Evolutionary conservation across 2,113 vertebrate genomes (phyloP).

Genomic region (Oophaga pumilio): DNA sequence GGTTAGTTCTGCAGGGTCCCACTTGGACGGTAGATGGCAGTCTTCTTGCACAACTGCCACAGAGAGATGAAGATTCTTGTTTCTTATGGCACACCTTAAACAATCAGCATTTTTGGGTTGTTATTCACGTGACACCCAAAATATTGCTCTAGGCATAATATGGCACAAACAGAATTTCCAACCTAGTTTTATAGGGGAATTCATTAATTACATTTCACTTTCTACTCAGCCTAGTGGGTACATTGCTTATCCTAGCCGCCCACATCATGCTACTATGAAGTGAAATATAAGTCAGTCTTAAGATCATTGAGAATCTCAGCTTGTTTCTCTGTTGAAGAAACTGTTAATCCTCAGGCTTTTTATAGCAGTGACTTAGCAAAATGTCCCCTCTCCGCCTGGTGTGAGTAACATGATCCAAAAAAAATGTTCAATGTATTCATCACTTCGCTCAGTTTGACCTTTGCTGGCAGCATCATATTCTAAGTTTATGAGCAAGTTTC

Average conservation of each 20-base stretch:
- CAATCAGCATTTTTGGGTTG: not conserved
- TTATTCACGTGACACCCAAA: not conserved
- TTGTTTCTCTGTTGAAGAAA: constrained; percentile 11
- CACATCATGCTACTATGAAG: not conserved
- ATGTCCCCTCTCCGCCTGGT: not conserved
- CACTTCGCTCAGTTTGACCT: constrained; percentile 22
- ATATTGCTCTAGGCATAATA: not conserved
- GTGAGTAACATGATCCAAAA: constrained; percentile 12
- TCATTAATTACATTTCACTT: not conserved
- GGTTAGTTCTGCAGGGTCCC: too few relatives aligned
- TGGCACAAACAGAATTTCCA: not conserved
- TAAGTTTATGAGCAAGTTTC: not conserved
- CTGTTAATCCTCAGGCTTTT: constrained; percentile 33
- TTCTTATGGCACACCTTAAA: too few relatives aligned
- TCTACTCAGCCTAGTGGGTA: not conserved
- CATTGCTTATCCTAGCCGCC: constrained; percentile 1
- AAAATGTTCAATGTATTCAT: constrained; percentile 17
- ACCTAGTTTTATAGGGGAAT: not conserved
- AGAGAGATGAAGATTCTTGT: too few relatives aligned
- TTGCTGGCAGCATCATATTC: constrained; percentile 17
- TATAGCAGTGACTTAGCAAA: constrained; percentile 32
- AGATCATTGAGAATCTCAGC: not conserved
- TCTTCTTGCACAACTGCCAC: too few relatives aligned
- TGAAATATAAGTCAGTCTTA: constrained; percentile 11
- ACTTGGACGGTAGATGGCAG: too few relatives aligned